Base-by-base conservation (phyloP, 2,113 vertebrate genomes). In the Salvelinus sp. region DNA sequence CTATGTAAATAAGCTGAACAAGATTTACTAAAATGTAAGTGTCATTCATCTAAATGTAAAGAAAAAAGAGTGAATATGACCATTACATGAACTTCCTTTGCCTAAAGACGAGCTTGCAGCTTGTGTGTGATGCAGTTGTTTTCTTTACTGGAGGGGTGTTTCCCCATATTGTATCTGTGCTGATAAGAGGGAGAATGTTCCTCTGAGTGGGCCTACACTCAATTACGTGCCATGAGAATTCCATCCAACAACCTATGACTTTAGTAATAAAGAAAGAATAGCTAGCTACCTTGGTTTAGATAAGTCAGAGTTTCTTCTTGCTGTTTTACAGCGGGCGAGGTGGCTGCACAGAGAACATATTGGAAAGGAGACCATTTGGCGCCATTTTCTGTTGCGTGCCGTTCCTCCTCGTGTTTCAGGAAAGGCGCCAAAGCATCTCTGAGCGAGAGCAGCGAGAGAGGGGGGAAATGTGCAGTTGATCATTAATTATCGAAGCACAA, bases 261-360 rank as follows among this genome's bases (percentile, higher is more conserved):
- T 7, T 33, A 62, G 68, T 14, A n/a, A 38, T 4, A 13, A 6
- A 12, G 68, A 66, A 33, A 69, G 72, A 44, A 73, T 70, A 33
- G 57, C 28, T 28, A 25, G 75, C 79, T 94, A 98, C 97, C 97
- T 96, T 98, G 97, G 86, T 98, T 98, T 83, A 98, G 96, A 83
- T 98, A 98, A 47, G 97, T 97, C 86, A 98, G 91, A 0, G 95
- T 95, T 88, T 98, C 96, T 1, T 98, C 96, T 0, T 97, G 96
- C 80, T 95, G 90, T 67, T 96, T 98, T 77, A 97, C 94, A 1
- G 97, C 96, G 0, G 97, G 97, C 0, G 97, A 98, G 0, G 96
- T 98, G 80, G 96, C 94, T 0, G 97, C 94, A 75, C 96, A 97
- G 68, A 98, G 90, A 68, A 97, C 86, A 0, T 95, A 96, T 77